phyloP scores from a whole-genome alignment of 2,888 invertebrate species.

The Cryptocheilus praepositus region DNA sequence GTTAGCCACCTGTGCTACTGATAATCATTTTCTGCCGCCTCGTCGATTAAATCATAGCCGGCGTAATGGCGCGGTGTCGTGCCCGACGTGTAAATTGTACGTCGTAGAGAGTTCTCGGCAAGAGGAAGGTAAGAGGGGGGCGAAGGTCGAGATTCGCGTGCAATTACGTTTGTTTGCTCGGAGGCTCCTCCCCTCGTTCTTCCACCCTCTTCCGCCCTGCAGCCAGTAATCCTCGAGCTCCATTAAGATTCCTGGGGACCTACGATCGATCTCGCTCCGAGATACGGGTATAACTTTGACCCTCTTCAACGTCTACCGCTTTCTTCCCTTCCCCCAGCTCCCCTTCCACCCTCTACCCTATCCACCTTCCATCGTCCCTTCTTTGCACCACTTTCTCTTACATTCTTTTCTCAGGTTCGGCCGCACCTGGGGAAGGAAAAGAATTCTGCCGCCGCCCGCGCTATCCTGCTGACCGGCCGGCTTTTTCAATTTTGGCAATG shows the following conservation, averaged over 20 bases:
- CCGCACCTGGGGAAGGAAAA: slow-evolving; percentile 4
- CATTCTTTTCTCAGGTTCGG: slow-evolving; percentile 7
- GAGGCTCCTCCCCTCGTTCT: slow-evolving; percentile 21
- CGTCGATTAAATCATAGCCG: slow-evolving; percentile 63
- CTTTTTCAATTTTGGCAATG: slow-evolving; percentile 9
- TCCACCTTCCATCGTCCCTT: slow-evolving; percentile 16
- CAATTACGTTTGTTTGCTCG: slow-evolving; percentile 64
- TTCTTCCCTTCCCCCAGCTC: slow-evolving; percentile 32
- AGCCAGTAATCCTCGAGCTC: slow-evolving; percentile 56
- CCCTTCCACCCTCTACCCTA: slow-evolving; percentile 20
- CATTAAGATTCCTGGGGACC: slow-evolving; percentile 62
- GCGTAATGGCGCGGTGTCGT: slow-evolving; percentile 37
- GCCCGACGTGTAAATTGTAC: slow-evolving; percentile 26
- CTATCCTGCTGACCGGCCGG: slow-evolving; percentile 31
- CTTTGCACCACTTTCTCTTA: slow-evolving; percentile 15
- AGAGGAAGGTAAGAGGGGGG: slow-evolving; percentile 10
- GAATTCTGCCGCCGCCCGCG: slow-evolving; percentile 24
- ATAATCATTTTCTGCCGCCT: slow-evolving; percentile 58
- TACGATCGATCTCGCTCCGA: slow-evolving; percentile 55
- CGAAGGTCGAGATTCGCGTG: slow-evolving; percentile 41
- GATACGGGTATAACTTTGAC: slow-evolving; percentile 54
- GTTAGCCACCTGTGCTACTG: slow-evolving; percentile 61
- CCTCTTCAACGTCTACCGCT: slow-evolving; percentile 46
- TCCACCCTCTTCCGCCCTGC: slow-evolving; percentile 22
- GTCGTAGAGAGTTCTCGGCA: slow-evolving; percentile 2